A percentile compares a stretch with the other conserved stretches of the same genome.
Evolutionary conservation across 2,113 vertebrate species (phyloP).

Genomic region (Dascyllus trimaculatus): DNA sequence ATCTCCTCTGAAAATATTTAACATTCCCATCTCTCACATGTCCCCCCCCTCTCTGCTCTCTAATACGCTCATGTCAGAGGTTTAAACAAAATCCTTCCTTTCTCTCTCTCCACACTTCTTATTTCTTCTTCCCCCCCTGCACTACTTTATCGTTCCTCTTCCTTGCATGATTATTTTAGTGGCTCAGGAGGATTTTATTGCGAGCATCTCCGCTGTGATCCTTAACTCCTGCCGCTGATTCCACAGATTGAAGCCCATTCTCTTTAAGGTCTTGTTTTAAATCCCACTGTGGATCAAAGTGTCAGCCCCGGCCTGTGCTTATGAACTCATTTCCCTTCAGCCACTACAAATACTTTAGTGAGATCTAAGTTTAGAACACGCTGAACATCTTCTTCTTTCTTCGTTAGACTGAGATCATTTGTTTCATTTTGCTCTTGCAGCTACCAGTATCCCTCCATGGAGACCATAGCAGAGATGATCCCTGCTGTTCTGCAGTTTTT

Average conservation of each 20-base stretch:
- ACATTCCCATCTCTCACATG: constrained; percentile 29
- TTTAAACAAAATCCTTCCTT: constrained; percentile 53
- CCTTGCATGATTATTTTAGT: constrained; percentile 4
- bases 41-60: not conserved
- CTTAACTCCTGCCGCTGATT: constrained; percentile 2
- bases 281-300: constrained; percentile 13
- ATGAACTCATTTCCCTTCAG: not conserved
- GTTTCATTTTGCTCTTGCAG: constrained; percentile 67
- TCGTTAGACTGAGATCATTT: not conserved
- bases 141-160: not conserved
- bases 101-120: constrained; percentile 2
- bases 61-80: constrained; percentile 35
- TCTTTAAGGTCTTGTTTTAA: constrained; percentile 7
- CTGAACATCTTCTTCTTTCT: too few relatives aligned
- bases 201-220: constrained; percentile 26
- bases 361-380: not conserved
- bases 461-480: constrained; percentile 92
- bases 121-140: not conserved
- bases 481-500: constrained; percentile 91
- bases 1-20: constrained; percentile 59
- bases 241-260: constrained; percentile 8
- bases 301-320: not conserved
- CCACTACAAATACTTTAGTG: not conserved
- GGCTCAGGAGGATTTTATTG: constrained; percentile 34
- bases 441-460: constrained; percentile 92